Evolutionary conservation across 2,888 invertebrate species (phyloP), one percentile per base, ranked within the genome.

Genomic region (Emmelina monodactyla): DNA sequence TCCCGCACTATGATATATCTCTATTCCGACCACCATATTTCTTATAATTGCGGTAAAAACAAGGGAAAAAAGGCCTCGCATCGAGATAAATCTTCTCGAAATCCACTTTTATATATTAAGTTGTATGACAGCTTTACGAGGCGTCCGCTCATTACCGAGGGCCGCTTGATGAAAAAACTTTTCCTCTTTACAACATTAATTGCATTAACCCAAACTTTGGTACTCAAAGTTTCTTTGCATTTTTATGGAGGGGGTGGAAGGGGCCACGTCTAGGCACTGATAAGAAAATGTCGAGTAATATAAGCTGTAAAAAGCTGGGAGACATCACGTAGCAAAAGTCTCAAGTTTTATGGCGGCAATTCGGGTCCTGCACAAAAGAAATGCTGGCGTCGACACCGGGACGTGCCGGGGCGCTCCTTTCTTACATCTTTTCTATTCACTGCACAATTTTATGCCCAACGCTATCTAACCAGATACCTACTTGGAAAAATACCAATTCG

Each of bases 81-180:
- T 7, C 25, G n/a, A 55, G 69, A 75, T 78, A 78, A 78, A 78
- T 79, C 75, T 76, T 72, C 62, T 59, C 60, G 60, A 70, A 75
- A 71, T 60, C 70, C 66, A 65, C 55, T 64, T 73, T 73, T 73
- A 76, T 76, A 76, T 76, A 79, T 79, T 78, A 78, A 79, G 79
- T 72, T 76, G 76, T 75, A 70, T 65, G 69, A 61, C 63, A 66
- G 70, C 76, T 75, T 79, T 78, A 78, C 70, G 79, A 73, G 64
- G 62, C 71, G 72, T 63, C 67, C 62, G 59, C 70, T 75, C 75
- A 72, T 73, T 76, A 75, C 69, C 47, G 51, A 50, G 46, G 46
- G 53, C 61, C 62, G 62, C 59, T 58, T 48, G 70, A 75, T 75
- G 75, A 76, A 78, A 78, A 78, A 79, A 78, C 67, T 78, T 78